A percentile compares a stretch with the other conserved stretches of the same genome.
Conservation (phyloP, 2,797 vertebrate genomes). For the Tokudaia tokunoshimensis region DNA sequence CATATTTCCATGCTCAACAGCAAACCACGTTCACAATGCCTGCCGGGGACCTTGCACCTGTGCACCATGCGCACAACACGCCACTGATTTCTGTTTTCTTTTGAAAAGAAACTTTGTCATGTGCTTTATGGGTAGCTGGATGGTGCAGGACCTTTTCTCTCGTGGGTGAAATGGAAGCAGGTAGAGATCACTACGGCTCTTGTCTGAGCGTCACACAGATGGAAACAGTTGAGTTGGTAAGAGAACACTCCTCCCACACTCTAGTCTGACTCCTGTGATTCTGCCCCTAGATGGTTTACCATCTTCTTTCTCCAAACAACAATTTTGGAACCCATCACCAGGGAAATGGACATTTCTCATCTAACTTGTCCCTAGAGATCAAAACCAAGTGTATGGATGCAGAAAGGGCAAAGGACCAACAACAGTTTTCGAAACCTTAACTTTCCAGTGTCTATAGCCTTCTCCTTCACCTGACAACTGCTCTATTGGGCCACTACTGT, state of each 20-base stretch:
- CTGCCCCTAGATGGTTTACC: not conserved
- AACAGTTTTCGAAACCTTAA: not conserved
- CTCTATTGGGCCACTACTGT: not conserved
- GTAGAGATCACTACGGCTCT: not conserved
- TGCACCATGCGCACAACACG: not conserved
- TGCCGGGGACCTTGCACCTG: not conserved
- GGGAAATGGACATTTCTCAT: conserved; percentile 8
- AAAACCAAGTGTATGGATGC: not conserved
- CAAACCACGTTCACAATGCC: not conserved
- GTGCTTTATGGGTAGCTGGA: not conserved
- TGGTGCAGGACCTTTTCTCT: not conserved
- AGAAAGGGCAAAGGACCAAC: not conserved
- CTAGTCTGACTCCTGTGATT: not conserved
- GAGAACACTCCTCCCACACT: not conserved
- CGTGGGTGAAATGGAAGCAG: not conserved
- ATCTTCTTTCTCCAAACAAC: not conserved
- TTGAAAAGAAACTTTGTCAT: not conserved
- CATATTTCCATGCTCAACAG: not conserved
- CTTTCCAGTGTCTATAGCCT: not conserved
- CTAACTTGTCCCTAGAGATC: not conserved
- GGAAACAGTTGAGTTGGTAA: not conserved
- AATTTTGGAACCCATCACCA: not conserved
- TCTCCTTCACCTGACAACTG: not conserved
- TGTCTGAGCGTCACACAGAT: not conserved
- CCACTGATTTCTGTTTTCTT: not conserved